phyloP scores from a whole-genome alignment of 2,888 invertebrate genomes.

The Watsonalla cultraria region DNA sequence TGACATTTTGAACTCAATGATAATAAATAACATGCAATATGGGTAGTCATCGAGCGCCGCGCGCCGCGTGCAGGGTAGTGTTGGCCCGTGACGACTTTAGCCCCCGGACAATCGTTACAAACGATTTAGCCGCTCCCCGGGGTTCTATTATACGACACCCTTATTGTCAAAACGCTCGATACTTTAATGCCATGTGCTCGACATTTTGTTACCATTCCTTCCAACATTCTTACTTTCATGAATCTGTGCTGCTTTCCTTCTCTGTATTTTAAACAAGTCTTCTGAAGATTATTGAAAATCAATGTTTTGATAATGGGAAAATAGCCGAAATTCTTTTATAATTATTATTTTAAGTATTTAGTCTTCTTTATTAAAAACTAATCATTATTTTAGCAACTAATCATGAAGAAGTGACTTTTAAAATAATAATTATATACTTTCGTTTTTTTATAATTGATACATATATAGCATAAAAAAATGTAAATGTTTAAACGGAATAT shows the following conservation, averaged over 20 bases:
- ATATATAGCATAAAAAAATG: background rate
- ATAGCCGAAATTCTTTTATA: no score
- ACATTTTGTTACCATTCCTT: background rate
- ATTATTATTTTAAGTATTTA: no score
- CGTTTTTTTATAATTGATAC: no score
- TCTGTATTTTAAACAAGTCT: no score
- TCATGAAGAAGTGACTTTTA: no score
- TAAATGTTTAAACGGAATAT: background rate
- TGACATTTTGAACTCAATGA: background rate
- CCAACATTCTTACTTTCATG: conserved; percentile 7
- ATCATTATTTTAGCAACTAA: no score
- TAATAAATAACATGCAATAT: background rate
- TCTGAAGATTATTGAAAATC: no score
- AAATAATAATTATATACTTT: no score
- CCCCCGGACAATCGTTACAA: conserved; percentile 53
- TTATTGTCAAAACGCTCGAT: conserved; percentile 35
- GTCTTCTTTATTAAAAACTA: no score
- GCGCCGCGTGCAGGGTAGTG: conserved; percentile 15
- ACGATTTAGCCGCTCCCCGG: conserved; percentile 54
- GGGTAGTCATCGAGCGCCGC: conserved; percentile 9
- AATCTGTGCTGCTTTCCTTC: background rate
- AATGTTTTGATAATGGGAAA: no score
- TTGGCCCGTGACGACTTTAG: conserved; percentile 46
- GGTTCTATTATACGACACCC: conserved; percentile 40
- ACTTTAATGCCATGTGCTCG: conserved; percentile 13